A percentile compares a stretch with the other conserved stretches of the same genome.
These are phyloP conservation scores for Leptinotarsa texana DNA, from an alignment of 1,140 invertebrate genomes.

Conservation along the genomic window DNA sequence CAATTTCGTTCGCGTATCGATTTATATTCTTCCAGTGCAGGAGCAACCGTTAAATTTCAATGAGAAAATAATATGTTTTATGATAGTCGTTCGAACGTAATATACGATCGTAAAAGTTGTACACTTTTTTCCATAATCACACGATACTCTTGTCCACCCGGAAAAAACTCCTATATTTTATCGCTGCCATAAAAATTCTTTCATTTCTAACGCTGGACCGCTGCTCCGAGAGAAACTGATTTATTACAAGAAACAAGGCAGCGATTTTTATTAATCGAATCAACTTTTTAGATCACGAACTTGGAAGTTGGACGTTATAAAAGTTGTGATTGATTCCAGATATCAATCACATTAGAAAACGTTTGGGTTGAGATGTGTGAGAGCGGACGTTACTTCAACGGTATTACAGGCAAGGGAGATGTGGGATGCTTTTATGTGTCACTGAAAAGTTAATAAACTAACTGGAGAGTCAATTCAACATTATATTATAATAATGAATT, in stretches of 20 bases:
- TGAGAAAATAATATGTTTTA: neutral
- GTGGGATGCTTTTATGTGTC: neutral
- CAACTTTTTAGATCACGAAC: slow-evolving; percentile 24
- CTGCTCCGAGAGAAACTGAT: slow-evolving; percentile 21
- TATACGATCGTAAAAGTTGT: slow-evolving; percentile 13
- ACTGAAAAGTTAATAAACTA: neutral
- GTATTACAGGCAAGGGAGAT: neutral
- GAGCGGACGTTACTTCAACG: slow-evolving; percentile 15
- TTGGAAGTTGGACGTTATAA: slow-evolving; percentile 3
- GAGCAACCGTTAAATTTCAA: neutral
- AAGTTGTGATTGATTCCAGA: slow-evolving; percentile 24
- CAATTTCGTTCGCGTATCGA: too few species aligned
- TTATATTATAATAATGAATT: neutral
- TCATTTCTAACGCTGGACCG: slow-evolving; percentile 16
- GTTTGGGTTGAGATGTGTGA: slow-evolving; percentile 18
- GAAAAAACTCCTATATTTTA: slow-evolving; percentile 25
- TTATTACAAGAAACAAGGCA: slow-evolving; percentile 17
- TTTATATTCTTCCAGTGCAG: too few species aligned
- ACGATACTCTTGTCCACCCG: slow-evolving; percentile 15
- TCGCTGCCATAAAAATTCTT: slow-evolving; percentile 26
- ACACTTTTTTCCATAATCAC: slow-evolving; percentile 6
- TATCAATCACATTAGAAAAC: neutral
- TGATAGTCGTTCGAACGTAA: slow-evolving; percentile 1
- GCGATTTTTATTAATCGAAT: slow-evolving; percentile 29
- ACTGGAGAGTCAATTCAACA: neutral